These are phyloP conservation scores for Esperia sulphurella DNA, from an alignment of 2,888 invertebrate species.

Conservation along the genomic window DNA sequence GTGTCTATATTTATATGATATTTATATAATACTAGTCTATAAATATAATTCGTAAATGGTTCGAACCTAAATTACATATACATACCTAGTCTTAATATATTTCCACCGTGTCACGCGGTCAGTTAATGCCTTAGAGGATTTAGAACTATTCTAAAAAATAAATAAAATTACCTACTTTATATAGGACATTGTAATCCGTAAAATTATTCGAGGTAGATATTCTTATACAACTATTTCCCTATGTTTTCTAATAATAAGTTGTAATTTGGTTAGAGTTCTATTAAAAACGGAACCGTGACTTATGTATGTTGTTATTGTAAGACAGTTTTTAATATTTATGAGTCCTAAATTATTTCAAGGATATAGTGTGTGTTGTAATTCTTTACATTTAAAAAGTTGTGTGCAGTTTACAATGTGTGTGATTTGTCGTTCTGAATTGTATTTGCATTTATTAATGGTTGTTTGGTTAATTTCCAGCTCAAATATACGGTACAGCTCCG, in stretches of 20 bases:
- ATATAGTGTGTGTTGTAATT: neutral
- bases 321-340: neutral
- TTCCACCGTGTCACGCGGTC: constrained; percentile 34
- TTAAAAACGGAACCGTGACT: neutral
- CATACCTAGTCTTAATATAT: constrained; percentile 32
- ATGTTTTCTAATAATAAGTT: constrained; percentile 1
- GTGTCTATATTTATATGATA: constrained; percentile 42
- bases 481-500: no score
- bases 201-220: constrained; percentile 17
- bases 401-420: neutral
- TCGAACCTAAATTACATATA: constrained; percentile 23
- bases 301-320: neutral
- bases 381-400: neutral
- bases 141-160: constrained; percentile 29
- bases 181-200: constrained; percentile 19
- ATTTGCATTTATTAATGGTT: no score
- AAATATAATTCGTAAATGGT: constrained; percentile 32
- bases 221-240: constrained; percentile 29
- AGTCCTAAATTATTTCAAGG: neutral
- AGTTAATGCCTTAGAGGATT: constrained; percentile 60
- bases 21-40: constrained; percentile 39
- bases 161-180: constrained; percentile 16
- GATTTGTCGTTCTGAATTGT: neutral
- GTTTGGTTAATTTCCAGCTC: no score
- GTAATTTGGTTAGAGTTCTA: neutral